Evolutionary conservation across 2,113 vertebrate genomes (phyloP).

Genomic region (Odocoileus virginianus): DNA sequence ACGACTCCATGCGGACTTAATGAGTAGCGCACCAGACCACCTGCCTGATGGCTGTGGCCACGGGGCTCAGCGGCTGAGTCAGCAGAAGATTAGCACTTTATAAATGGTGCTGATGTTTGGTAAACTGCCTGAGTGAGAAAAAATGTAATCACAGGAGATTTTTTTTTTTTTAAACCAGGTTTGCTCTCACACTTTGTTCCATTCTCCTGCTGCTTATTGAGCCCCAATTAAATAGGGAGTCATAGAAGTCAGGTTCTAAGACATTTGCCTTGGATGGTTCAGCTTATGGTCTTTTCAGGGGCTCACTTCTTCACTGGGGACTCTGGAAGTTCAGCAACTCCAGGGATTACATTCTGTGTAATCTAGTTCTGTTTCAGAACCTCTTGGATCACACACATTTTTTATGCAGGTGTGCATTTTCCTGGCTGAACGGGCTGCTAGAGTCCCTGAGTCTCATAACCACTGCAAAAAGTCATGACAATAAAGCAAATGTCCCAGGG

Average conservation of each 20-base stretch:
- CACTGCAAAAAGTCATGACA: background rate
- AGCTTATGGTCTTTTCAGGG: background rate
- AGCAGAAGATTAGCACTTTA: rapidly evolving
- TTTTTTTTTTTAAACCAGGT: background rate
- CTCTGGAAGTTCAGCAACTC: background rate
- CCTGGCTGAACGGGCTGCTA: background rate
- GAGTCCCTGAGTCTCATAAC: background rate
- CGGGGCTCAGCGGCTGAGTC: rapidly evolving
- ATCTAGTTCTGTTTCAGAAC: background rate
- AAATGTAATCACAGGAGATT: background rate
- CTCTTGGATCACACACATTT: background rate
- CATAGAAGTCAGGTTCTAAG: background rate
- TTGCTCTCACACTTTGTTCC: background rate
- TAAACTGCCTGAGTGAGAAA: background rate
- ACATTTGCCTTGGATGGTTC: background rate
- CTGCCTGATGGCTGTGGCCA: rapidly evolving
- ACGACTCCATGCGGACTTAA: background rate
- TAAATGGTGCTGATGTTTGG: background rate
- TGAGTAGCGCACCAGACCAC: background rate
- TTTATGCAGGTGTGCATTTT: background rate
- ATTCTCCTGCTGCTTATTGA: background rate
- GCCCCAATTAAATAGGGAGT: background rate
- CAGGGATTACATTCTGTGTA: background rate
- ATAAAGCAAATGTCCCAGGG: background rate
- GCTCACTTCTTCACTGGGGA: background rate